Base-by-base conservation (phyloP, 2,888 invertebrate genomes). In the Lepidocyrtoides sp. region DNA sequence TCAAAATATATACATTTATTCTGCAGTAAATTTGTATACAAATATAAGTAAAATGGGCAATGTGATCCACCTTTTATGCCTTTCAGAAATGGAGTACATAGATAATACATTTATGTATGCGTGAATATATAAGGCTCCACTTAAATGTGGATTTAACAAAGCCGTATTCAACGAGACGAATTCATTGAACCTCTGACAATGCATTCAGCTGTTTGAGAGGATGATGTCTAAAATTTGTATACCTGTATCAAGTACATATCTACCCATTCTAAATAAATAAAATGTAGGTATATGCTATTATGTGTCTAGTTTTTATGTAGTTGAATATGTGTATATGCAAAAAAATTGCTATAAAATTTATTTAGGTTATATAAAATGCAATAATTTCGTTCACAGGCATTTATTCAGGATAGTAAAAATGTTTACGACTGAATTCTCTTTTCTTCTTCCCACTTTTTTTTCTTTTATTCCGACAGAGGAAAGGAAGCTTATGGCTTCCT, bases 401-500 rank as follows among this genome's bases (percentile, higher is more conserved):
- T n/a, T 77, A 41, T 60, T 81, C 81, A 69, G 3, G 32, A 51
- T 29, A 84, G 17, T 84, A 84, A 84, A 84, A 84, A n/a, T 84
- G 66, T 48, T 84, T 84, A 84, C 83, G 83, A 84, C 69, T 26
- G 26, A 10, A 51, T 29, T 69, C 44, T 63, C 63, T 44, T 23
- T 63, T 75, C 44, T 14, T 26, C 75, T 69, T 5, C 3, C 44
- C 41, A 44, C 23, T 2, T 60, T 29, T 41, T 23, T 23, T 23
- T 44, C 29, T 8, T 41, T 41, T 72, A 23, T 17, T 69, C 36
- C 12, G 41, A 17, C n/a, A 44, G 54, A n/a, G n/a, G n/a, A n/a
- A n/a, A 88, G 88, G 81, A 82, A 82, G 69, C 69, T 63, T 79
- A 44, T 41, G 69, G 54, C 57, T 88, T 88, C 88, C 81, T 69